Conservation (phyloP, 2,113 vertebrate genomes). For the Paraplagusia blochii region DNA sequence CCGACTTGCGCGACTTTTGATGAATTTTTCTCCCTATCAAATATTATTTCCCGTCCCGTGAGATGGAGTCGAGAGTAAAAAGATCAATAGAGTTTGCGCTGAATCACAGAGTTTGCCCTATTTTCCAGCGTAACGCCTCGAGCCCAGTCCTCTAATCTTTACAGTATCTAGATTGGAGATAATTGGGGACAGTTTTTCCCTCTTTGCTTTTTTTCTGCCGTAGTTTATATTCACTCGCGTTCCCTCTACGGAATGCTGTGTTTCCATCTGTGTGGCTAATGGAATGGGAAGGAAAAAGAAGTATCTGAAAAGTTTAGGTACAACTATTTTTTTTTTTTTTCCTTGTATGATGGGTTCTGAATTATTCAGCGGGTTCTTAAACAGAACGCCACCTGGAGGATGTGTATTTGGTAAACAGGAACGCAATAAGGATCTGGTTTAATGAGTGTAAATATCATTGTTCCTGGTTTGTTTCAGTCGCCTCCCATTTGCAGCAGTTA, state of each 20-base stretch:
- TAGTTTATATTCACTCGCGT: slow-evolving; percentile 17
- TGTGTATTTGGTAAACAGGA: too few species aligned
- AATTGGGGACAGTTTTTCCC: slow-evolving; percentile 17
- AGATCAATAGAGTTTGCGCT: slow-evolving; percentile 44
- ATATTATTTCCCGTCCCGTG: slow-evolving; percentile 29
- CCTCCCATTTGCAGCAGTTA: too few species aligned
- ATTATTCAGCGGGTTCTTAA: slow-evolving; percentile 62
- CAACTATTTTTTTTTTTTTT: slow-evolving; percentile 52
- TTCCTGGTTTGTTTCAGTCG: too few species aligned
- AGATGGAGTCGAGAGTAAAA: slow-evolving; percentile 23
- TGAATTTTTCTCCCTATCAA: slow-evolving; percentile 27
- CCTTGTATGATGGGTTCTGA: slow-evolving; percentile 49
- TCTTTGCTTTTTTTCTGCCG: slow-evolving; percentile 10
- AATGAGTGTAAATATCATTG: too few species aligned
- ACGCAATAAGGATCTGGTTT: too few species aligned
- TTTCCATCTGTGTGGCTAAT: slow-evolving; percentile 12
- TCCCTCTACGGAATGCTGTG: not conserved
- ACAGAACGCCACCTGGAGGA: slow-evolving; percentile 43
- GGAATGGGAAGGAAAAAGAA: slow-evolving; percentile 2
- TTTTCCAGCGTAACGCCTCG: slow-evolving; percentile 40
- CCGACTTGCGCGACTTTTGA: not conserved
- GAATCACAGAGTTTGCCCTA: slow-evolving; percentile 42
- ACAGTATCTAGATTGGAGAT: slow-evolving; percentile 31
- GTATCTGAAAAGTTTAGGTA: slow-evolving; percentile 49
- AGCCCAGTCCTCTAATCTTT: slow-evolving; percentile 34